Evolutionary conservation across 1,140 invertebrate species (phyloP), one percentile per base, ranked within the genome.

Genomic region (Harlomillsia oculata): DNA sequence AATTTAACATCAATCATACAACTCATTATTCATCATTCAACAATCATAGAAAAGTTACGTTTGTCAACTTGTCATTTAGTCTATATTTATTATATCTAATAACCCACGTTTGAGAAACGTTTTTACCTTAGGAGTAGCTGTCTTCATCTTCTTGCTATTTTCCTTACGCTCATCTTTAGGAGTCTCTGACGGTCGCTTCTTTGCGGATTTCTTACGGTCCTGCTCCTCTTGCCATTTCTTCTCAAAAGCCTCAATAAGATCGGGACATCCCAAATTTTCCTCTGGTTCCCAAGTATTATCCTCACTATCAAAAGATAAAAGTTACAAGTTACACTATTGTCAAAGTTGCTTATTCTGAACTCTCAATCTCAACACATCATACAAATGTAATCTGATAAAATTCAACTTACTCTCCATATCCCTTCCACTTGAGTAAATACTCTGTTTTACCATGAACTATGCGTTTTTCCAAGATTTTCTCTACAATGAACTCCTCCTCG

Each of bases 361-460:
- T 43, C 40, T 18, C 40, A 43, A 16, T 6, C 18, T 8, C 14
- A 43, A 16, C 40, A 11, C 40, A 43, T 8, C 8, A 16, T 43
- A 8, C 8, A n/a, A n/a, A 25, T 34, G 18, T 18, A 26, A 13
- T 45, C 26, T 21, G 32, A 30, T 5, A 48, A 32, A 28, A 13
- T 32, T 16, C 25, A 14, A 34, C 55, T 57, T 36, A 57, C 55
- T 48, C 36, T 36, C 48, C 54, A 70, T 92, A 94, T 2, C 87
- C 88, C 73, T 91, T 92, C 90, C 90, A 95, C 72, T 93, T 93
- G 6, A 95, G 71, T 54, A 82, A 84, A 69, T 93, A 94, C 71
- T 94, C 88, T 20, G 85, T 84, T 71, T 87, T 86, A 50, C 87
- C 88, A 72, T 84, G 83, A 21, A 82, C 76, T 1, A 88, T 77